These are phyloP conservation scores for Spermophilus dauricus DNA, from an alignment of 2,113 vertebrate species.

Conservation along the genomic window DNA sequence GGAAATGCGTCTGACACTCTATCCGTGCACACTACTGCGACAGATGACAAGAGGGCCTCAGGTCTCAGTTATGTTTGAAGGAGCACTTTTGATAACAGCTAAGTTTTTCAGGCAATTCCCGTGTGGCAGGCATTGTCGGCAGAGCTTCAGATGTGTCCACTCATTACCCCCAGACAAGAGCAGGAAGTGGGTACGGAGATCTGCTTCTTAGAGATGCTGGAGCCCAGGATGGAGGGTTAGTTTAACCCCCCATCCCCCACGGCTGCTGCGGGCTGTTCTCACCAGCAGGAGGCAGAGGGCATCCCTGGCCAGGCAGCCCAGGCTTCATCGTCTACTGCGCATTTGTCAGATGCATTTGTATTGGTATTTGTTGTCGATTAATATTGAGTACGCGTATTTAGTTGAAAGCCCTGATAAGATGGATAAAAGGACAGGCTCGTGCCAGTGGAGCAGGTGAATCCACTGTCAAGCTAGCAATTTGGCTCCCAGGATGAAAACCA, in stretches of 20 bases:
- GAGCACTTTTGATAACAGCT: neutral
- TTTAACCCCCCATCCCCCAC: too few species aligned
- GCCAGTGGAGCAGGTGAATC: neutral
- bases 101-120: neutral
- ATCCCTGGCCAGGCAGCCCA: neutral
- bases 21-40: rapidly evolving
- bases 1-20: neutral
- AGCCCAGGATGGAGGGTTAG: too few species aligned
- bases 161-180: neutral
- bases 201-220: neutral
- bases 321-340: neutral
- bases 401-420: neutral
- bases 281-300: neutral
- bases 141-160: neutral
- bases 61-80: neutral
- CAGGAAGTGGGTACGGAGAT: neutral
- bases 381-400: neutral
- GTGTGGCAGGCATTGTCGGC: neutral
- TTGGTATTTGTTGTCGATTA: neutral
- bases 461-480: neutral
- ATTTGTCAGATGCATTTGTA: neutral
- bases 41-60: neutral
- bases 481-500: neutral
- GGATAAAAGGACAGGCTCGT: neutral
- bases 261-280: too few species aligned